A percentile compares a stretch with the other conserved stretches of the same genome.
Evolutionary conservation across 1,140 invertebrate species (phyloP).

Genomic region (Dendroctonus ponderosae): DNA sequence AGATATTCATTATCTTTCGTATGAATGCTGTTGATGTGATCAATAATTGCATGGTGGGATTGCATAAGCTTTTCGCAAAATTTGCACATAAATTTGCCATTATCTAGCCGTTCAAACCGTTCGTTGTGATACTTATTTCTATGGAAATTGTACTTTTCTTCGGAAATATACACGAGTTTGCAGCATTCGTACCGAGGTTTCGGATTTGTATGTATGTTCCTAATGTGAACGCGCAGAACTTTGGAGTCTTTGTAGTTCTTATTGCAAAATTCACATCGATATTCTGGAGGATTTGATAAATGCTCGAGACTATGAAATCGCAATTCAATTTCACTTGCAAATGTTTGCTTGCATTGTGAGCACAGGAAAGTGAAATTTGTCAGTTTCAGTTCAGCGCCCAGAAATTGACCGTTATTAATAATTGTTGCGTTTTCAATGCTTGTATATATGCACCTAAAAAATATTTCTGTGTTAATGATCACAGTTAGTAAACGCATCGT

Average conservation of each 20-base stretch:
- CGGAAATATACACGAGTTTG: neutral
- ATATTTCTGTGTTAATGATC: too few relatives aligned
- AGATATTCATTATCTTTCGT: slow-evolving; percentile 12
- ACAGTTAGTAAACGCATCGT: too few relatives aligned
- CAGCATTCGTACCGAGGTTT: slow-evolving; percentile 11
- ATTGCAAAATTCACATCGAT: slow-evolving; percentile 7
- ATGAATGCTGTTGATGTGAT: slow-evolving; percentile 27
- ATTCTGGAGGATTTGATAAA: too few relatives aligned
- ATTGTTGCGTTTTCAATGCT: too few relatives aligned
- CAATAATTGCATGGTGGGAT: slow-evolving; percentile 10
- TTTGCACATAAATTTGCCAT: slow-evolving; percentile 24
- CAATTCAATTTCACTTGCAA: slow-evolving; percentile 10
- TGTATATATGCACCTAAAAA: too few relatives aligned
- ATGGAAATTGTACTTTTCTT: slow-evolving; percentile 15
- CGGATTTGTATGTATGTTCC: slow-evolving; percentile 13
- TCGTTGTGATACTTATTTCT: slow-evolving; percentile 25
- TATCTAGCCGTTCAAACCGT: slow-evolving; percentile 3
- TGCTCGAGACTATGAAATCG: slow-evolving; percentile 4
- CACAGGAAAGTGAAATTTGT: slow-evolving; percentile 13
- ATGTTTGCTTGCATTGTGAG: slow-evolving; percentile 10
- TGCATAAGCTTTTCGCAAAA: slow-evolving; percentile 26
- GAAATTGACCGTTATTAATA: too few relatives aligned
- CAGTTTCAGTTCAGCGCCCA: slow-evolving; percentile 1
- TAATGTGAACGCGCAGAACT: slow-evolving; percentile 12
- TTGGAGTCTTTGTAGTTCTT: slow-evolving; percentile 12